Conservation (phyloP, 2,113 vertebrate species). For the Corythornis cristatus region DNA sequence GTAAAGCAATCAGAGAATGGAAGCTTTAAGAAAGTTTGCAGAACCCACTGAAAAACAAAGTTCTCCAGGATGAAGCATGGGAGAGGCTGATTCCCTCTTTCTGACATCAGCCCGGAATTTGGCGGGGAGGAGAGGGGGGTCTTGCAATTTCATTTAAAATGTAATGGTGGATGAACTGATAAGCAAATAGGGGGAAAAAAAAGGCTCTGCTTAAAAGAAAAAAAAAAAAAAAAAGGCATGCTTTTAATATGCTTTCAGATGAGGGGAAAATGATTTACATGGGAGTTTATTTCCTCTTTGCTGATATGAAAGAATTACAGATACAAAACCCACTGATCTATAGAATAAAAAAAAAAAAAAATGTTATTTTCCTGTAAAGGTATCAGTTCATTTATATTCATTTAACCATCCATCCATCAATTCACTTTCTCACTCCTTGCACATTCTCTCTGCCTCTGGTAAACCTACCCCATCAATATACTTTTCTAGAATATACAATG, state of each 20-base stretch:
- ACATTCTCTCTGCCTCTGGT: constrained; percentile 79
- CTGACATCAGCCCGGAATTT: constrained; percentile 90
- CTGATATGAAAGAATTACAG: constrained; percentile 87
- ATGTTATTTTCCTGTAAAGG: constrained; percentile 87
- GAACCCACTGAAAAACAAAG: no score
- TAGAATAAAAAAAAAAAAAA: constrained; percentile 87
- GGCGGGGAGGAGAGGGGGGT: constrained; percentile 77
- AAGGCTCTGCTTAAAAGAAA: constrained; percentile 83
- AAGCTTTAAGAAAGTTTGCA: no score
- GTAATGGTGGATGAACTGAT: constrained; percentile 96
- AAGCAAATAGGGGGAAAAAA: constrained; percentile 84
- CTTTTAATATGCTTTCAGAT: constrained; percentile 92
- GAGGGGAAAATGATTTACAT: constrained; percentile 92
- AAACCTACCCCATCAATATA: constrained; percentile 75
- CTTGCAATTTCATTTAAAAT: constrained; percentile 96
- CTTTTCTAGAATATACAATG: constrained; percentile 80
- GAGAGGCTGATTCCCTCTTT: constrained; percentile 91
- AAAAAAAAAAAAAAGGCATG: constrained; percentile 78
- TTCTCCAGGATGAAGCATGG: no score
- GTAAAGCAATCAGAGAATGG: no score
- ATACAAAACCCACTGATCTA: constrained; percentile 88
- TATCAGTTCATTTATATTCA: constrained; percentile 90
- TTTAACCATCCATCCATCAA: constrained; percentile 88
- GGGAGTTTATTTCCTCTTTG: constrained; percentile 89
- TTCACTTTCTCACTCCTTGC: constrained; percentile 81